phyloP scores from a whole-genome alignment of 2,113 vertebrate species.

The Nothobranchius furzeri region DNA sequence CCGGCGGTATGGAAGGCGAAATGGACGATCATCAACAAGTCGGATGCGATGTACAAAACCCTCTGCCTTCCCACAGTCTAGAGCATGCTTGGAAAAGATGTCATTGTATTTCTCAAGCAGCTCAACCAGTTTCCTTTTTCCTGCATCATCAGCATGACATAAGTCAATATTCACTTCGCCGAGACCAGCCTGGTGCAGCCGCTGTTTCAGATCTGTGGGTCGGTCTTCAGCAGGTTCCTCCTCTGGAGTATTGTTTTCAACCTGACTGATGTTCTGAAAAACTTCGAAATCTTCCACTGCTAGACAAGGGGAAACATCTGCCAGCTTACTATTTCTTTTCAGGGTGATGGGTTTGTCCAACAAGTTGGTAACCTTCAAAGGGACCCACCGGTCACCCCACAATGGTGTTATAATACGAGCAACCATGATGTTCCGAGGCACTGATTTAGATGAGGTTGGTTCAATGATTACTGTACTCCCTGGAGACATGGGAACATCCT shows the following conservation, averaged over 20 bases:
- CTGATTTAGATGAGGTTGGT: constrained; percentile 10
- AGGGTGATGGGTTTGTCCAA: constrained; percentile 25
- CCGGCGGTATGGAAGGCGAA: too few species aligned
- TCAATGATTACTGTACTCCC: constrained; percentile 18
- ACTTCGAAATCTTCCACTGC: neutral
- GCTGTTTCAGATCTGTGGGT: neutral
- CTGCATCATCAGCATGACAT: neutral
- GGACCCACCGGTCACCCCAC: constrained; percentile 35
- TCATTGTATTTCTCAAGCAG: constrained; percentile 7
- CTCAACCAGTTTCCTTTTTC: neutral
- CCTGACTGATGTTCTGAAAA: constrained; percentile 4
- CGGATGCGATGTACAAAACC: too few species aligned
- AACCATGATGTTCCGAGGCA: constrained; percentile 17
- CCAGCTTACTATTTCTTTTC: constrained; percentile 34
- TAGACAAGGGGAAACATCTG: constrained; percentile 38
- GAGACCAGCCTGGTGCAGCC: neutral
- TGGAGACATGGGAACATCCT: neutral
- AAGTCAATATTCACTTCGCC: constrained; percentile 8
- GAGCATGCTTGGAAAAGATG: too few species aligned
- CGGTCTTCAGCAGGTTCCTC: neutral
- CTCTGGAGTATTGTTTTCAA: neutral
- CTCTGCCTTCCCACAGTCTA: too few species aligned
- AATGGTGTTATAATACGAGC: neutral
- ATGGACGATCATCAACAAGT: too few species aligned
- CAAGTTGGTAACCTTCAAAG: constrained; percentile 32